phyloP scores from a whole-genome alignment of 2,888 invertebrate species.

The Strigamia transsilvanica region DNA sequence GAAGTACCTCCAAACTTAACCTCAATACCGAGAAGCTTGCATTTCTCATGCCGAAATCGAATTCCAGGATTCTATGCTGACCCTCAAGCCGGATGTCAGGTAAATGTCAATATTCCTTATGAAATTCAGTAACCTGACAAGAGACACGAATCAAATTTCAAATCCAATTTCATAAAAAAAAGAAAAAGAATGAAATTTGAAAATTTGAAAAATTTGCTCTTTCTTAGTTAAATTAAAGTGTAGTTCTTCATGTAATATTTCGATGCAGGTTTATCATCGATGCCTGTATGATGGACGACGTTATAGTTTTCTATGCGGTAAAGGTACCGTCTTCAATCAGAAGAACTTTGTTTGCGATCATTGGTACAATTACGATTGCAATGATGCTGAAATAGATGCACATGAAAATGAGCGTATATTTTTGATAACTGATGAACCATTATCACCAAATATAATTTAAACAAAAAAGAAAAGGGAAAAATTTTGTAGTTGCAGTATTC shows the following conservation, averaged over 20 bases:
- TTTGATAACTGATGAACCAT: constrained; percentile 13
- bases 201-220: neutral
- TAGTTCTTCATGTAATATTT: too few species aligned
- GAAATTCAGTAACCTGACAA: neutral
- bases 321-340: constrained; percentile 60
- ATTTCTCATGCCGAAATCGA: constrained; percentile 54
- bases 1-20: constrained; percentile 53
- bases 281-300: constrained; percentile 59
- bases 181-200: neutral
- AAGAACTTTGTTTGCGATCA: constrained; percentile 59
- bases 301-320: constrained; percentile 59
- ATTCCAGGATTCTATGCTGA: constrained; percentile 55
- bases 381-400: constrained; percentile 53
- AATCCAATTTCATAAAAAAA: neutral
- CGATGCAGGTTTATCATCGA: constrained; percentile 59
- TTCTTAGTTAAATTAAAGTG: neutral
- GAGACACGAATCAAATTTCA: neutral
- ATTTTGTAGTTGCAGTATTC: neutral
- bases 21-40: constrained; percentile 52
- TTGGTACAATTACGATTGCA: constrained; percentile 58
- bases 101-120: constrained; percentile 16
- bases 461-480: neutral
- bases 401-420: constrained; percentile 46
- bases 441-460: neutral
- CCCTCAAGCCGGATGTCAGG: constrained; percentile 54